phyloP scores from a whole-genome alignment of 2,113 vertebrate genomes.

The Morone saxatilis region DNA sequence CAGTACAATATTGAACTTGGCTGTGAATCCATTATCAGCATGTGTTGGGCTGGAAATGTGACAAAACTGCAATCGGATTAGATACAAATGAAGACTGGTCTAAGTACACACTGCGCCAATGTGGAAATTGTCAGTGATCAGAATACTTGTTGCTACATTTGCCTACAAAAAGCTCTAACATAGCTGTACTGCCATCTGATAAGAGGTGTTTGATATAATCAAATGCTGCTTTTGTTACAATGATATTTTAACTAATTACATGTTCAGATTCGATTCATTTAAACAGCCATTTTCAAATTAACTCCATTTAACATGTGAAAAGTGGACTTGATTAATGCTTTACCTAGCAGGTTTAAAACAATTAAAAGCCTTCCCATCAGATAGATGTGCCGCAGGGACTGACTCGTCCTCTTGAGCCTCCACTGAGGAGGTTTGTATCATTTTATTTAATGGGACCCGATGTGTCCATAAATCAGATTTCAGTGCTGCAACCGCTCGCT shows the following conservation, averaged over 20 bases:
- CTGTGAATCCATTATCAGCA: constrained; percentile 67
- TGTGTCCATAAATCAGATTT: constrained; percentile 48
- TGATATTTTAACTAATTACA: constrained; percentile 9
- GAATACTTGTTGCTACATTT: constrained; percentile 31
- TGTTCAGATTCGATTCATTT: constrained; percentile 10
- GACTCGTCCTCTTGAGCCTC: constrained; percentile 10
- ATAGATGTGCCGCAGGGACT: not conserved
- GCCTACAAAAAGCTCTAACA: not conserved
- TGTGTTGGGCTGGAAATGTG: constrained; percentile 57
- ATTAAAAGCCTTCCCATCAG: constrained; percentile 21
- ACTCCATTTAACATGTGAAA: constrained; percentile 4
- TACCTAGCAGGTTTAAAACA: not conserved
- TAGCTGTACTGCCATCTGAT: constrained; percentile 26
- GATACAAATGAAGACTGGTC: constrained; percentile 47
- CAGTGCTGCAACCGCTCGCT: constrained; percentile 5
- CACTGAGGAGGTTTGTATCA: constrained; percentile 4
- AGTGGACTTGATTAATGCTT: constrained; percentile 10
- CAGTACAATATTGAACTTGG: constrained; percentile 55
- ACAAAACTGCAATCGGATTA: constrained; percentile 69
- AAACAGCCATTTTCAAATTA: constrained; percentile 33
- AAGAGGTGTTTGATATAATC: not conserved
- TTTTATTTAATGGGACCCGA: constrained; percentile 27
- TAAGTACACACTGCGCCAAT: constrained; percentile 13
- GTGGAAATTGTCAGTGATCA: constrained; percentile 41
- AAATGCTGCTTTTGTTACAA: not conserved